Base-by-base conservation (phyloP, 2,113 vertebrate species). In the Dicerorhinus sumatrensis region DNA sequence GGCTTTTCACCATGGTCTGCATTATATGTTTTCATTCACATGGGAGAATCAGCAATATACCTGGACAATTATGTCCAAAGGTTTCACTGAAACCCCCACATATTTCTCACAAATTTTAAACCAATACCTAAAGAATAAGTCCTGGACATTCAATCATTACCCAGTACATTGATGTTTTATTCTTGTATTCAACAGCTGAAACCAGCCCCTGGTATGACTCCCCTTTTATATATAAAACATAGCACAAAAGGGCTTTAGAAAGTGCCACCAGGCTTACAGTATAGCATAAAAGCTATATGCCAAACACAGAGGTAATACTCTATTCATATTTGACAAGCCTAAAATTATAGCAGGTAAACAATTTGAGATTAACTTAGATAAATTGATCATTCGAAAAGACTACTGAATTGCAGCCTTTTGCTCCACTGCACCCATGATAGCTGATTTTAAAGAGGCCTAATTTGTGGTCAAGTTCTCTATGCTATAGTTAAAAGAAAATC, bases 31-130 rank as follows among this genome's bases (percentile, higher is more conserved):
- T 46, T 42, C 23, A 83, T 39, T 33, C 4, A 60, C 39, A 29
- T n/a, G 21, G 3, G 29, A 77, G 29, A 56, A 54, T 89, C 20
- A 83, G 8, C 29, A 70, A 63, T 69, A 58, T 4, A 51, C 29
- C 31, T 86, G 23, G 9, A 63, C 10, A 62, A 31, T 33, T 31
- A 46, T 67, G 42, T 48, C 42, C 42, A 33, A 79, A 21, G 8
- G 11, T 31, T 54, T 93, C 27, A 72, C 36, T 81, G 33, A 92
- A 75, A 29, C 1, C 1, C 16, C 16, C 11, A 56, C 25, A 72
- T 56, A 39, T 63, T 95, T 86, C 54, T 69, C 27, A 76, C 5
- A 79, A 81, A 42, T 81, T 17, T 94, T 79, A 82, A 96, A 63
- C 10, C 10, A 80, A 33, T 54, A 62, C 8, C 9, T 65, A 62